Base-by-base conservation (phyloP, 2,888 invertebrate genomes). In the Cheilosia soror region DNA sequence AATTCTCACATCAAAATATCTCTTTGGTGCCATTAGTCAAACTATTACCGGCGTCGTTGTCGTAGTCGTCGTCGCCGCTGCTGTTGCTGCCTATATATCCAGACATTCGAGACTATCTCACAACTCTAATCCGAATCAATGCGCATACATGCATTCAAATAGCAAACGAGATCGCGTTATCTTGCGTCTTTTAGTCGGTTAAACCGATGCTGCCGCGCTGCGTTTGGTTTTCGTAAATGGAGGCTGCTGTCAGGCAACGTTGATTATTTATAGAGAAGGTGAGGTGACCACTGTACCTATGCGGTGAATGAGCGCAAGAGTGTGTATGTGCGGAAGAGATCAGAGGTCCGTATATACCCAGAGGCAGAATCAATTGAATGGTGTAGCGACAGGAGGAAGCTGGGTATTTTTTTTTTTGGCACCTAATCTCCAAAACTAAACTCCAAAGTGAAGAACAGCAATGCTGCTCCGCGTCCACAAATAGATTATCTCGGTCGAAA, bases 81-180 rank as follows among this genome's bases (percentile, higher is more conserved):
- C n/a, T 29, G 58, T 40, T 57, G 72, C 73, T 75, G 37, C 11
- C 11, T 11, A 9, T 79, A 53, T 75, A 65, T 71, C 69, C 80
- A 76, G 84, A 75, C 79, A 79, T 53, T 63, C 60, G 71, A 75
- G 84, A 60, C 84, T 84, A 84, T 84, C 79, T 58, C 60, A 33
- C 25, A 71, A 60, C 75, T 71, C 60, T 76, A 84, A 84, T 84
- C 84, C 84, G 66, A 84, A 84, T 84, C 84, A 84, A 71, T 80
- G 84, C 60, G 84, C 84, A 80, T 75, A 80, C 84, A 84, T 84
- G 84, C 80, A 80, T 80, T 71, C 80, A 66, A 84, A 84, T 80
- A 80, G 80, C 84, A 80, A 84, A 80, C 69, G 84, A 76, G 80
- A 84, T 84, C 80, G 80, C 71, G 53, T 80, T 84, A 84, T 84